Evolutionary conservation across 2,797 vertebrate species (phyloP).

Genomic region (Pogoniulus pusillus): DNA sequence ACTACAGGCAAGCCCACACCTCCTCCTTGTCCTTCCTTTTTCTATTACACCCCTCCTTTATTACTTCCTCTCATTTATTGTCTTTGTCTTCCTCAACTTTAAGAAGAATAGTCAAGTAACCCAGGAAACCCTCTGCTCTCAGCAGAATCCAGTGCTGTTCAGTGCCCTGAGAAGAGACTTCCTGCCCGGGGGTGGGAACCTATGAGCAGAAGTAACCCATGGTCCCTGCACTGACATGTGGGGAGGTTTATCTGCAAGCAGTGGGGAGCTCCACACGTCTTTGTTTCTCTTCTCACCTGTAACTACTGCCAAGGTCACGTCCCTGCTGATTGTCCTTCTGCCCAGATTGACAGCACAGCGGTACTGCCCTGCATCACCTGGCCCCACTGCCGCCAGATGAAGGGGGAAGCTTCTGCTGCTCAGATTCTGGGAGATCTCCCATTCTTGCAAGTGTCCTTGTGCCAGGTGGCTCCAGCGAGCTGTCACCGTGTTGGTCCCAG

Average conservation of each 20-base stretch:
- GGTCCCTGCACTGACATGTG: background rate
- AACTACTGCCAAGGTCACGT: constrained; percentile 67
- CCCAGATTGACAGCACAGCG: constrained; percentile 56
- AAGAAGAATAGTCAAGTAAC: background rate
- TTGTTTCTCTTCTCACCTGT: constrained; percentile 69
- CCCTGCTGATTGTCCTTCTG: constrained; percentile 46
- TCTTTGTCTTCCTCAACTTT: background rate
- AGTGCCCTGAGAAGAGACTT: background rate
- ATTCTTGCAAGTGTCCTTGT: background rate
- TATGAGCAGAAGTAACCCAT: background rate
- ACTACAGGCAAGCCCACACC: background rate
- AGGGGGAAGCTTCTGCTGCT: constrained; percentile 60
- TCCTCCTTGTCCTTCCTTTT: background rate
- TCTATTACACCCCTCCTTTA: background rate
- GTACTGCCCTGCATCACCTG: constrained; percentile 67
- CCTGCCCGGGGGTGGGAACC: rapidly evolving
- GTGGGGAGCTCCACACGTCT: background rate
- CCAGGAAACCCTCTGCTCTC: background rate
- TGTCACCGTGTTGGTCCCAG: background rate
- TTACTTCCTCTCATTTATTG: background rate
- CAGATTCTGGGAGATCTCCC: background rate
- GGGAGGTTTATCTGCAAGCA: too few relatives aligned
- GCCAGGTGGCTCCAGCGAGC: constrained; percentile 66
- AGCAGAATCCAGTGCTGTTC: background rate
- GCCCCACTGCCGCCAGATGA: constrained; percentile 55